Evolutionary conservation across 2,888 invertebrate genomes (phyloP).

Genomic region (Drosophila meridionalis): DNA sequence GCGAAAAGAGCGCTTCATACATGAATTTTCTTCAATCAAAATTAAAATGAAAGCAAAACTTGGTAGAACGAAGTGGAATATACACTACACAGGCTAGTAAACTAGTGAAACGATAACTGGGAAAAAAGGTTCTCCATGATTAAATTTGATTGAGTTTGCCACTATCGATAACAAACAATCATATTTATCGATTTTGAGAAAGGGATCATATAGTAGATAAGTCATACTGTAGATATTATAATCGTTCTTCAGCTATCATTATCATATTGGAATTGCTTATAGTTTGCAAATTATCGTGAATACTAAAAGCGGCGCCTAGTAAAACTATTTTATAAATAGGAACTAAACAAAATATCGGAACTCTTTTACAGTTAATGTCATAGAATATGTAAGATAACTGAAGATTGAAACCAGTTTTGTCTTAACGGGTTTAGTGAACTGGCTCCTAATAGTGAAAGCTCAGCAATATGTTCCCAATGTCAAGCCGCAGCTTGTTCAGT

Average conservation of each 20-base stretch:
- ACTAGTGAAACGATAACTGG: neutral
- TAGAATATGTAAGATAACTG: constrained; percentile 28
- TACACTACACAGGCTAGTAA: constrained; percentile 21
- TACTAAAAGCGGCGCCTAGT: neutral
- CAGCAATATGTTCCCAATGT: constrained; percentile 25
- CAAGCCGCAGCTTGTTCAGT: constrained; percentile 11
- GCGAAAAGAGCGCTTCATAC: constrained; percentile 31
- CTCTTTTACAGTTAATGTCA: constrained; percentile 9
- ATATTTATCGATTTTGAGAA: neutral
- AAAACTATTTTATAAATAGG: neutral
- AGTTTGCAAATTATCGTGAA: neutral
- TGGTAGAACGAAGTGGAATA: constrained; percentile 22
- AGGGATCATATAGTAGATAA: no score
- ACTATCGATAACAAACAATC: neutral
- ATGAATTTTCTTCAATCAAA: constrained; percentile 41
- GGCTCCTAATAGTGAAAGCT: constrained; percentile 36
- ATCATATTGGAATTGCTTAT: neutral
- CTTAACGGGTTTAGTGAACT: constrained; percentile 39
- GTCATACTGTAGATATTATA: no score
- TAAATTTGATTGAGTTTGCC: no score
- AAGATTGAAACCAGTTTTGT: constrained; percentile 31
- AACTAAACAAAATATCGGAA: constrained; percentile 15
- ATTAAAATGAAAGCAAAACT: constrained; percentile 26
- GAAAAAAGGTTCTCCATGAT: no score
- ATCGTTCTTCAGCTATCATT: no score